Evolutionary conservation across 2,888 invertebrate species (phyloP), one percentile per base, ranked within the genome.

Genomic region (Cephus runcator): DNA sequence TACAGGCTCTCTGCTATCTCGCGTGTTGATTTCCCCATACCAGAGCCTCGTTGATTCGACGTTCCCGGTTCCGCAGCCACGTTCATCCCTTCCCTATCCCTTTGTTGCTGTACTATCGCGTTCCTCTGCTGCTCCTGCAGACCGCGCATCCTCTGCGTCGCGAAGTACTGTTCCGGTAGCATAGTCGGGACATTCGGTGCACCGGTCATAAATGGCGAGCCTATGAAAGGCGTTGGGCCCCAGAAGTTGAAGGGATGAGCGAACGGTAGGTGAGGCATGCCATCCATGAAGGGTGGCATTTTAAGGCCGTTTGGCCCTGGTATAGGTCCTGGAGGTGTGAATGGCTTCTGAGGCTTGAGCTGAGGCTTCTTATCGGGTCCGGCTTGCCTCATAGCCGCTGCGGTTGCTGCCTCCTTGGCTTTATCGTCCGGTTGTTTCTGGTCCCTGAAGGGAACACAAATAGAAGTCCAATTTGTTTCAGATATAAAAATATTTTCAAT

Each of bases 91-190:
- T 89, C 89, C 30, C 88, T 83, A 30, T 87, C 80, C 80, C 84
- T 84, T 82, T 36, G 79, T 31, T 82, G 81, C 74, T 85, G 88
- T 33, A 88, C 87, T 12, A 88, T 88, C 68, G 90, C 91, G 82
- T 87, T 90, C 81, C 90, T 87, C 83, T 92, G 91, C 83, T 96
- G 96, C 87, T 96, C 96, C 86, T 96, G 95, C 81, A 96, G 92
- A 79, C 96, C 94, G 85, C 96, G 95, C 93, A 96, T 95, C 94
- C 96, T 95, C 88, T 96, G 96, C 76, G 96, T 95, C 69, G 96
- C 96, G 80, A 94, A 93, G 92, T 96, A 95, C 82, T 94, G 92
- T 82, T 96, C 96, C 11, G 95, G 94, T 36, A 91, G 83, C 73
- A 91, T 90, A 74, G 86, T 83, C 35, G 91, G 89, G 2, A 91